Base-by-base conservation (phyloP, 2,888 invertebrate genomes). In the Cosmia trapezina region DNA sequence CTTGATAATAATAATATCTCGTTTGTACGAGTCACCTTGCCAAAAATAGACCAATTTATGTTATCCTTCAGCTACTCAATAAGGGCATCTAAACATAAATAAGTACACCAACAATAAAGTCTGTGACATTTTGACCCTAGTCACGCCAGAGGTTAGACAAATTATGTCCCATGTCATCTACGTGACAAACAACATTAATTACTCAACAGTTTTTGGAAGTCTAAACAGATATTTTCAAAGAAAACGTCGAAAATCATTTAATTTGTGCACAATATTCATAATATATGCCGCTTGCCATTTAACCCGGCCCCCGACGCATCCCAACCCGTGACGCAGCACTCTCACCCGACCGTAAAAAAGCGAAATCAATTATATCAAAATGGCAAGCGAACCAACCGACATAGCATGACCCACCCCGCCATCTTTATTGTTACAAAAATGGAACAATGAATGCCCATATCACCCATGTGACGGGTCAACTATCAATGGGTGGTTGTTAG, bases 351-450 rank as follows among this genome's bases (percentile, higher is more conserved):
- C 95, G 93, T 94, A 93, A 94, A 95, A 94, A 94, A 93, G 92
- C 93, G 92, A 93, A 95, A 95, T 94, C 95, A 96, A 95, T 95
- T 95, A 95, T 93, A 93, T 89, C 92, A 90, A 94, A 94, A 93
- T 94, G 93, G 92, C 93, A 92, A 90, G 89, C 91, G 90, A 83
- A 84, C 81, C 85, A 86, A 51, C 93, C 91, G 90, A 79, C 77
- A 76, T 89, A 90, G 86, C 84, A 74, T 88, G 90, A 90, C 75
- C 88, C 86, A 70, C 83, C 88, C 86, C 73, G 70, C 56, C 76
- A 80, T 77, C 72, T 62, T 66, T 45, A 37, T 78, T 82, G 79
- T 81, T 74, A 73, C 72, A 83, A 84, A 83, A 84, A 76, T 60
- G 43, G 72, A 81, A 78, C 76, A 81, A 78, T 82, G 79, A 83